Conservation (phyloP, 2,797 vertebrate species). For the Silurus aristotelis region DNA sequence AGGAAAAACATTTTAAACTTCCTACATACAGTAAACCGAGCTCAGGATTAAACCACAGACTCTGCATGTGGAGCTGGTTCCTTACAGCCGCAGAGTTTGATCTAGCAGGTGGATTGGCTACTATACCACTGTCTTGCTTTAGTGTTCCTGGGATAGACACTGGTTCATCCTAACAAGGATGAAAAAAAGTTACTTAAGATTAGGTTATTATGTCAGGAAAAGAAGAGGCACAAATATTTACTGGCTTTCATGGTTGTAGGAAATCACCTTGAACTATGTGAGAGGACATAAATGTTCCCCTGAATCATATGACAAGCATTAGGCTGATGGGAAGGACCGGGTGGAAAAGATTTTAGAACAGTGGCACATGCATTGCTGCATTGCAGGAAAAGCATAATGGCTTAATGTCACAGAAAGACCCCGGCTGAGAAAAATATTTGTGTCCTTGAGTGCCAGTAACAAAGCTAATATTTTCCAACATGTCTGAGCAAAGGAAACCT, state of each 20-base stretch:
- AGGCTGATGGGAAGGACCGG: constrained; percentile 28
- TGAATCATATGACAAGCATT: not conserved
- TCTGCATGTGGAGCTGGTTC: not conserved
- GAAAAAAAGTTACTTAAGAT: not conserved
- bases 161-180: not conserved
- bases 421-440: constrained; percentile 5
- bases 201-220: not conserved
- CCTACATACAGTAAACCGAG: constrained; percentile 14
- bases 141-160: not conserved
- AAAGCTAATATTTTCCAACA: constrained; percentile 8
- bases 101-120: not conserved
- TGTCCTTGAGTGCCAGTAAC: constrained; percentile 10
- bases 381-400: constrained; percentile 14
- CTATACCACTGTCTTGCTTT: not conserved
- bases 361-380: not conserved
- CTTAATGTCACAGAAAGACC: not conserved
- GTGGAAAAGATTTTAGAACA: not conserved
- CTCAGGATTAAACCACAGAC: constrained; percentile 1
- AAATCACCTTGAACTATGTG: constrained; percentile 6
- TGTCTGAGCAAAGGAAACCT: not conserved
- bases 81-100: not conserved
- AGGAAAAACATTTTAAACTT: not conserved
- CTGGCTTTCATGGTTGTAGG: constrained; percentile 4
- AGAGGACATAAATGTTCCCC: constrained; percentile 6
- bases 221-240: not conserved